Evolutionary conservation across 2,797 vertebrate species (phyloP), one percentile per base, ranked within the genome.

Genomic region (Poeciliopsis paucimaculata): DNA sequence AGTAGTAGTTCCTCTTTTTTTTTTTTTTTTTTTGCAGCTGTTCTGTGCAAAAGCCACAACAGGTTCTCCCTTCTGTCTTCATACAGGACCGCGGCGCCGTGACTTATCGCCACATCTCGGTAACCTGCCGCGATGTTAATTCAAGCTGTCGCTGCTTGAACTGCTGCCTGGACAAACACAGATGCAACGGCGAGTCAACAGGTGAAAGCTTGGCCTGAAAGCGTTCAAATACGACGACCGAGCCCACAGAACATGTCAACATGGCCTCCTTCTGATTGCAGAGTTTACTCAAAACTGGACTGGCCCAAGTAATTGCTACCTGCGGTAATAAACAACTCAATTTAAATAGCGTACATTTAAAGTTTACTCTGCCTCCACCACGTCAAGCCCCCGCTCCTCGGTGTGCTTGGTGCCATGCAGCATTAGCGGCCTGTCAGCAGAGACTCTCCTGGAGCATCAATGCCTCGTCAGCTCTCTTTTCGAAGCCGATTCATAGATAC

Each of bases 241-340:
- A 86, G 74, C 89, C 41, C 83, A 39, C 90, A 90, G 82, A 87
- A 92, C 79, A 77, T 75, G 84, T 90, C 87, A 90, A 90, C 92
- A 86, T 2, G 39, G 82, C 81, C 79, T 78, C 81, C 77, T 86
- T 87, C 90, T 89, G 90, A 93, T 93, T 81, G 78, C 85, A 78
- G 86, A 90, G 88, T 91, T 94, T 90, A 92, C 91, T 88, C 88
- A 90, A 87, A 89, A 82, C 86, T 77, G 36, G 82, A 60, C 81
- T 73, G 70, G 86, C 85, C 87, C 86, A 43, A 84, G 90, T 88
- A 93, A 92, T 89, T 90, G 82, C 90, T 88, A 88, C 89, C 91
- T 78, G 77, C 88, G 80, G 85, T 83, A 82, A 95, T 90, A 95
- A 94, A 94, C 91, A 90, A 85, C 84, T 91, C 90, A 89, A 92